A percentile compares a stretch with the other conserved stretches of the same genome.
These are phyloP conservation scores for Sinosuthora webbiana DNA, from an alignment of 2,113 vertebrate species.

Conservation along the genomic window DNA sequence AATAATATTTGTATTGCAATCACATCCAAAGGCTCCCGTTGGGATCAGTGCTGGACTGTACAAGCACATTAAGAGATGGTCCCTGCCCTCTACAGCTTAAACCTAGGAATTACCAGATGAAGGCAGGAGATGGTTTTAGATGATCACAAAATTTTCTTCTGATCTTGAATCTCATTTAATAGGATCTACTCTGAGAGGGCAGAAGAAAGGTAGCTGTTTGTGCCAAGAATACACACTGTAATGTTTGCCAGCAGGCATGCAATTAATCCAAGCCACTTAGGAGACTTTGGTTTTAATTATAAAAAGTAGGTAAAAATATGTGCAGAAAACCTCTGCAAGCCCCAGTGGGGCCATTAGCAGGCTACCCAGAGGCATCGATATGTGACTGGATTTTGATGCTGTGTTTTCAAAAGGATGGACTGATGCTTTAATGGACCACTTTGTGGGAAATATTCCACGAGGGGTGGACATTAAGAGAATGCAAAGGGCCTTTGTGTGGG, in stretches of 20 bases:
- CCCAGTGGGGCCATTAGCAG: slow-evolving; percentile 13
- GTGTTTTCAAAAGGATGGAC: neutral
- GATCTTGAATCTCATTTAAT: slow-evolving; percentile 12
- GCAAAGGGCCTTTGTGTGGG: neutral
- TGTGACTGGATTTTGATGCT: neutral
- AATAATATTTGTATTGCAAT: slow-evolving; percentile 33
- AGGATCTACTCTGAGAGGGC: neutral
- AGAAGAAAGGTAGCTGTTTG: neutral
- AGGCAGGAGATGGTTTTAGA: neutral
- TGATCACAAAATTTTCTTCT: neutral
- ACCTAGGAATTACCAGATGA: slow-evolving; percentile 27
- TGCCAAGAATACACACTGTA: slow-evolving; percentile 8
- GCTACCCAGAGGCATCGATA: neutral
- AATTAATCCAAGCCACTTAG: slow-evolving; percentile 48
- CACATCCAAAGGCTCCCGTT: neutral
- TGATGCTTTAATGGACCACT: slow-evolving; percentile 7
- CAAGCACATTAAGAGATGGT: slow-evolving; percentile 14
- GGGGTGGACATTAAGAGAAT: neutral
- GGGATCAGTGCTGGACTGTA: neutral
- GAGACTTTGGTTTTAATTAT: slow-evolving; percentile 54
- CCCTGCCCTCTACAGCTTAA: slow-evolving; percentile 56
- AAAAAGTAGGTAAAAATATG: slow-evolving; percentile 47
- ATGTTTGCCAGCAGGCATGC: slow-evolving; percentile 19
- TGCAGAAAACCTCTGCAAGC: slow-evolving; percentile 6
- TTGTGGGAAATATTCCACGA: neutral